Base-by-base conservation (phyloP, 2,113 vertebrate genomes). In the Bufo gargarizans region DNA sequence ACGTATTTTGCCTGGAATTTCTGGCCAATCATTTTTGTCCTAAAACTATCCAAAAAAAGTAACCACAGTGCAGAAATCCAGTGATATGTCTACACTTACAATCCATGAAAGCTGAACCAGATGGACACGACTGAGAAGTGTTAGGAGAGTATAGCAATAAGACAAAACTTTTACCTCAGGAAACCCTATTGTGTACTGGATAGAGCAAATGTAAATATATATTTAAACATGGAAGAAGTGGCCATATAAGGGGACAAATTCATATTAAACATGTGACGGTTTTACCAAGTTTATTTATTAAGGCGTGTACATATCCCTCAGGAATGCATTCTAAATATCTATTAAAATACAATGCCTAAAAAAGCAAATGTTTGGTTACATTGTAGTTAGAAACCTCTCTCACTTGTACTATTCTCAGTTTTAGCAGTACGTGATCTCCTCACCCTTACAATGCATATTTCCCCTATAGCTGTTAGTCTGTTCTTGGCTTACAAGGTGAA, bases 131-230 rank as follows among this genome's bases (percentile, higher is more conserved):
- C 65, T 53, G 67, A 69, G 65, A 69, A 69, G 19, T 83, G 61
- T 71, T 65, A 53, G 43, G 49, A 49, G 59, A 79, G 10, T 77
- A 86, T 78, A 55, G 43, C 77, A 88, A 59, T 63, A 59, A 81
- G 76, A 58, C 45, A 77, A 76, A 83, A 77, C 49, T 43, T 82
- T 74, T 88, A 88, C 80, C 87, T 88, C 87, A 88, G 87, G 87
- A 88, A 88, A 77, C 69, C 77, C 55, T 49, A 65, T 77, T 84
- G 56, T 33, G 58, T 65, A 83, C 71, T 17, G 65, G n/a, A 88
- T 67, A 61, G 20, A 88, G 47, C 20, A 33, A 47, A 47, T 88
- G 87, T 88, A 88, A 84, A 88, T 88, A 88, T 88, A 88, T 88
- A 88, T 88, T 88, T 88, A 88, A 84, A 88, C 56, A 72, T 84